phyloP scores from a whole-genome alignment of 2,888 invertebrate species.

The Oconnorella tubifera region DNA sequence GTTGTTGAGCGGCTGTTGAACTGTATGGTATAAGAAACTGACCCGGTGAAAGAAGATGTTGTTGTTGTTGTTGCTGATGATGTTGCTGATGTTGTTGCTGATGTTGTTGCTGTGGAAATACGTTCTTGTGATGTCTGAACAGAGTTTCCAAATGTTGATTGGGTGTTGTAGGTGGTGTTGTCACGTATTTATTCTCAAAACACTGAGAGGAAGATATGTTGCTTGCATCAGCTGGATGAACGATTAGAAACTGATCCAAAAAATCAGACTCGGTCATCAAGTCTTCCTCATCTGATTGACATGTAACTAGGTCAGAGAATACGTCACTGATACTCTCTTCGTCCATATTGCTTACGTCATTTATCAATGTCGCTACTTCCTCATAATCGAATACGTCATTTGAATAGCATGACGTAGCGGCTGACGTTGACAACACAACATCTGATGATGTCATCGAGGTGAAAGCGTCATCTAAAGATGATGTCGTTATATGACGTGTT shows the following conservation, averaged over 20 bases:
- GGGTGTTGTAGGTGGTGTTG: neutral
- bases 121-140: too few relatives aligned
- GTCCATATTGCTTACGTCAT: neutral
- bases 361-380: neutral
- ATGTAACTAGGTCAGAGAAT: neutral
- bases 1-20: neutral
- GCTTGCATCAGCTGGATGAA: neutral
- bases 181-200: too few relatives aligned
- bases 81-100: too few relatives aligned
- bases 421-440: too few relatives aligned
- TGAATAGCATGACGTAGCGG: too few relatives aligned
- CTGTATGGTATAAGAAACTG: neutral
- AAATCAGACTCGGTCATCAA: neutral
- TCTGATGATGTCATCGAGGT: neutral
- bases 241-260: neutral
- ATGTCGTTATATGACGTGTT: too few relatives aligned
- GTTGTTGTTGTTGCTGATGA: neutral
- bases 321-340: neutral
- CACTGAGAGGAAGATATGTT: too few relatives aligned
- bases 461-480: too few relatives aligned
- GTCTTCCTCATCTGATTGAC: neutral
- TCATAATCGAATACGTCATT: neutral
- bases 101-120: too few relatives aligned
- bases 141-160: too few relatives aligned
- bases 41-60: neutral